Percentiles rank a stretch among this genome's conserved stretches.
These are phyloP conservation scores for Brachypodius melanocephalos DNA, from an alignment of 2,113 vertebrate genomes.

Conservation along the genomic window DNA sequence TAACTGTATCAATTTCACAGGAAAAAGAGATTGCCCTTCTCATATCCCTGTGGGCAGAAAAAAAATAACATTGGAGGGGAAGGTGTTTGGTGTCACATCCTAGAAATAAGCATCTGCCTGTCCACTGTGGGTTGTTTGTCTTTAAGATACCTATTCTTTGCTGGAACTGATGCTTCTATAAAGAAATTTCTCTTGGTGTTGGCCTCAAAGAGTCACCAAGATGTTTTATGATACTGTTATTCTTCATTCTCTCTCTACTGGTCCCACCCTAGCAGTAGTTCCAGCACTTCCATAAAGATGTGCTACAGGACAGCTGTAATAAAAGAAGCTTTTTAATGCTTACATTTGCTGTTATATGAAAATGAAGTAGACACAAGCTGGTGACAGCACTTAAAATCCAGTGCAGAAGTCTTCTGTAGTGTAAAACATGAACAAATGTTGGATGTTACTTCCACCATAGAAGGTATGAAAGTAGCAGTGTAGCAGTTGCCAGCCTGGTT, in stretches of 20 bases:
- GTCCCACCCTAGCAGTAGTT: not conserved
- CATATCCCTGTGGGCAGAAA: not conserved
- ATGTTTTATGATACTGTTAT: not conserved
- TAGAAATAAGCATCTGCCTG: not conserved
- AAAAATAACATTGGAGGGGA: not conserved
- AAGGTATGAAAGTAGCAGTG: not conserved
- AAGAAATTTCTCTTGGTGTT: not conserved
- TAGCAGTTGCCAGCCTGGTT: conserved; percentile 15
- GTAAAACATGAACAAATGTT: not conserved
- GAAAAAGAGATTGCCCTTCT: not conserved
- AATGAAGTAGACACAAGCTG: not conserved
- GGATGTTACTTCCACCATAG: not conserved
- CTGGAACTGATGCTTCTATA: not conserved
- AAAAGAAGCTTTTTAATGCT: not conserved
- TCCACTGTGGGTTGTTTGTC: not conserved
- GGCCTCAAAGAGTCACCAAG: not conserved
- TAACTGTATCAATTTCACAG: not conserved
- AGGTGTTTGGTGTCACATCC: not conserved
- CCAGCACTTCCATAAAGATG: not conserved
- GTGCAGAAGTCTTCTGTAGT: not conserved
- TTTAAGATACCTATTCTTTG: not conserved
- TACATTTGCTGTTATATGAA: not conserved
- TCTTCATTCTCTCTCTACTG: not conserved
- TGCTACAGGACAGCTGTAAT: not conserved
- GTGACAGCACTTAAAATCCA: not conserved